Evolutionary conservation across 2,113 vertebrate species (phyloP).

Genomic region (Melospiza georgiana): DNA sequence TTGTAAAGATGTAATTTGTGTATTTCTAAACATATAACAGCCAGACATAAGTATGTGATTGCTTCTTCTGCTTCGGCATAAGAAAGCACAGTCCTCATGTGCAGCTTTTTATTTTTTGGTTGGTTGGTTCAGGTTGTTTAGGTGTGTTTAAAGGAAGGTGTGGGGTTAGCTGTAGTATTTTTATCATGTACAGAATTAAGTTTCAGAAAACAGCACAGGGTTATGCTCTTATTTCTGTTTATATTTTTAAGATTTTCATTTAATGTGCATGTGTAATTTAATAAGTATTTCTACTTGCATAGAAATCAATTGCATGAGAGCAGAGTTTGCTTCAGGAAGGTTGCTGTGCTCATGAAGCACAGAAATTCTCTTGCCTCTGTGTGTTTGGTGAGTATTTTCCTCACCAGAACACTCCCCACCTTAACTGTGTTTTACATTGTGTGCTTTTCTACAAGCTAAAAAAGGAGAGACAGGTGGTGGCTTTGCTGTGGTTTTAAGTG

Average conservation of each 20-base stretch:
- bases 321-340: background rate
- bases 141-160: conserved; percentile 75
- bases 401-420: background rate
- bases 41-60: background rate
- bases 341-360: background rate
- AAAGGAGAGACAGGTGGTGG: background rate
- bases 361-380: background rate
- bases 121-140: conserved; percentile 56
- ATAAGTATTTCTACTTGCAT: background rate
- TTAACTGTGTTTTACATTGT: background rate
- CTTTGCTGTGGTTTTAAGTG: background rate
- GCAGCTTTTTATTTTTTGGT: background rate
- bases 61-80: background rate
- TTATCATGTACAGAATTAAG: conserved; percentile 75
- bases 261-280: background rate
- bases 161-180: conserved; percentile 68
- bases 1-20: background rate
- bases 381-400: background rate
- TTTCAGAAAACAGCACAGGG: background rate
- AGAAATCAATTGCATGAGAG: background rate
- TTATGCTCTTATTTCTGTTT: background rate
- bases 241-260: background rate
- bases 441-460: background rate
- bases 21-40: background rate
- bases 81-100: background rate